phyloP scores from a whole-genome alignment of 2,888 invertebrate genomes.

The Eupeodes latifasciatus region DNA sequence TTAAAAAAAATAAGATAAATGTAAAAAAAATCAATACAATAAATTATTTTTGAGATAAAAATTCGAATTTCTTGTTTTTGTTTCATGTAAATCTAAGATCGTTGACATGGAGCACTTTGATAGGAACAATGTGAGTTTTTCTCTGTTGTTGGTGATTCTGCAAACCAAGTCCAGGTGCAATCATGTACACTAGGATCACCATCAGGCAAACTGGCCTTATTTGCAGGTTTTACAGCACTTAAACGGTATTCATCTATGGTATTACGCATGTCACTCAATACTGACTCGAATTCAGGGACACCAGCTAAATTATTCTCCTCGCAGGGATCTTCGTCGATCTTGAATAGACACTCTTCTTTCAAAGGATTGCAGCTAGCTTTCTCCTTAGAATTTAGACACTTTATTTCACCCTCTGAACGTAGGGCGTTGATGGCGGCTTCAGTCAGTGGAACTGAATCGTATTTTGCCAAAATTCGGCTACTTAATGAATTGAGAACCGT shows the following conservation, averaged over 20 bases:
- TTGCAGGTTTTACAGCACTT: conserved; percentile 83
- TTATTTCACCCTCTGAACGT: conserved; percentile 75
- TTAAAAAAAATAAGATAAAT: too few relatives aligned
- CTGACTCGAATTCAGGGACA: conserved; percentile 63
- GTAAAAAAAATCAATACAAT: too few relatives aligned
- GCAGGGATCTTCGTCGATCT: conserved; percentile 85
- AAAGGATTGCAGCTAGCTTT: conserved; percentile 79
- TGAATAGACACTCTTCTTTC: conserved; percentile 84
- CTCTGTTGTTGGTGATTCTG: conserved; percentile 49
- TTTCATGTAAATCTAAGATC: not conserved
- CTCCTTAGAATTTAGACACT: conserved; percentile 74
- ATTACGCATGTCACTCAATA: conserved; percentile 82
- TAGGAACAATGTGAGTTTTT: not conserved
- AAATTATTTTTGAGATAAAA: too few relatives aligned
- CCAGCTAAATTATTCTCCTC: conserved; percentile 82
- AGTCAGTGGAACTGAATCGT: conserved; percentile 75
- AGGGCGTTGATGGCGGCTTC: conserved; percentile 71
- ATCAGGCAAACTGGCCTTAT: conserved; percentile 84
- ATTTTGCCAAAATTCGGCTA: conserved; percentile 77
- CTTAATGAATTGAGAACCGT: conserved; percentile 78
- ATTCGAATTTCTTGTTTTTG: too few relatives aligned
- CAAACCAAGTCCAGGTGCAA: conserved; percentile 86
- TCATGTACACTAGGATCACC: conserved; percentile 86
- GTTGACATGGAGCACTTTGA: conserved; percentile 1
- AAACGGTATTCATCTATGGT: conserved; percentile 83